Evolutionary conservation across 1,140 invertebrate species (phyloP), one percentile per base, ranked within the genome.

Genomic region (Tetranychus urticae): DNA sequence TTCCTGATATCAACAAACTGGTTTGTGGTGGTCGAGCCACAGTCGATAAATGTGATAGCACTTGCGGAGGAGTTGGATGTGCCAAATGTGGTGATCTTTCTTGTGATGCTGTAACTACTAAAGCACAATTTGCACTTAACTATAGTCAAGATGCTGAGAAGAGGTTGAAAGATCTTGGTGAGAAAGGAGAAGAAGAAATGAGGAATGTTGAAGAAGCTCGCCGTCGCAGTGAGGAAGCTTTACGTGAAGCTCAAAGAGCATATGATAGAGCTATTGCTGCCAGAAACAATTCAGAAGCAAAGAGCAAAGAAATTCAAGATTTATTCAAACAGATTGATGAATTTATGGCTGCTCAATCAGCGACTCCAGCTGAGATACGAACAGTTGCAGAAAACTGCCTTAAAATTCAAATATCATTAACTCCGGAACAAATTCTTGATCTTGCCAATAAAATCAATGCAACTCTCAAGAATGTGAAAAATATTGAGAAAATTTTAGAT

Each of bases 11-110:
- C 35, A 97, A 96, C 74, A 76, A 84, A 47, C 71, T 77, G 68
- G 78, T 97, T 70, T 97, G 92, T 74, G 90, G 88, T 64, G 80
- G 82, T 10, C 14, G 37, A 46, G 50, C 48, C 14, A 67, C 67
- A 61, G 87, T 86, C 35, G 81, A 86, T 67, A 82, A 83, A 47
- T 97, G 92, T 72, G 88, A 94, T 69, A 71, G 72, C 58, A 77
- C 90, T 39, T 97, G 92, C 75, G 92, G 92, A 42, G 92, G 92
- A 31, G 91, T 88, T 50, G 88, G 88, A 0, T 97, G 92, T 74
- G 70, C 69, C 6, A 80, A 79, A 69, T 97, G 92, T 75, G 90
- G 89, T 58, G 87, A 85, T 13, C 23, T 90, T 36, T 85, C 87
- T 23, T 97, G 92, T 71, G 85, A 86, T 65, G 74, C 81, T 66